Evolutionary conservation across 1,140 invertebrate species (phyloP).

Genomic region (Mamestra configurata): DNA sequence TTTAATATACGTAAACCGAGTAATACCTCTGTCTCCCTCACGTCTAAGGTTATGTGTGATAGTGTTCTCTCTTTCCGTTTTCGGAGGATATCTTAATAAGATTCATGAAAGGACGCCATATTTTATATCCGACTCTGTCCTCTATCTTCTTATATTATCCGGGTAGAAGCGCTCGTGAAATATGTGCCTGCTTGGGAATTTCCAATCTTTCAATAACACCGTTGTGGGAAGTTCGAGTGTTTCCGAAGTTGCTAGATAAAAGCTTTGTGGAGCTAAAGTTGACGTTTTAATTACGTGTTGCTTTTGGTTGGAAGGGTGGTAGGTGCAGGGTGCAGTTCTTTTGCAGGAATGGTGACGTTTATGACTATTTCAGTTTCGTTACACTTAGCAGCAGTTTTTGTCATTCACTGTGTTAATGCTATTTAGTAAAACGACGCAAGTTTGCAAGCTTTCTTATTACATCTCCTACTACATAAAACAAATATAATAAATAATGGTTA

Average conservation of each 20-base stretch:
- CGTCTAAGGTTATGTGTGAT: constrained; percentile 38
- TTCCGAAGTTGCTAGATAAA: constrained; percentile 70
- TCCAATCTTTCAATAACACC: constrained; percentile 87
- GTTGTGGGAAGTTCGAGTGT: constrained; percentile 79
- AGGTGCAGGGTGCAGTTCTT: background rate
- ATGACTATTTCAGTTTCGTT: too few species aligned
- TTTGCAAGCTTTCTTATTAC: too few species aligned
- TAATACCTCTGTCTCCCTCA: constrained; percentile 61
- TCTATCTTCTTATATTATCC: constrained; percentile 89
- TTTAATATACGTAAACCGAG: constrained; percentile 87
- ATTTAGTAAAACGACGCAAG: too few species aligned
- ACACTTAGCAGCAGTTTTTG: too few species aligned
- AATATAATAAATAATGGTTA: too few species aligned
- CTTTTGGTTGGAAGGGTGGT: background rate
- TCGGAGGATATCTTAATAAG: constrained; percentile 91
- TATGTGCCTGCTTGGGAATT: constrained; percentile 87
- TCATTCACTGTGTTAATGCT: too few species aligned
- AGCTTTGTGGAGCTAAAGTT: constrained; percentile 50
- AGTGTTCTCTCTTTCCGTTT: constrained; percentile 74
- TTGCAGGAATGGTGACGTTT: too few species aligned
- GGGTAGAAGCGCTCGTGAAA: constrained; percentile 84
- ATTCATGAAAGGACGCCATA: constrained; percentile 92
- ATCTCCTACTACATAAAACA: too few species aligned
- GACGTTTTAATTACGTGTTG: constrained; percentile 52
- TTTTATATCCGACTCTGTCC: constrained; percentile 90